Base-by-base conservation (phyloP, 1,140 invertebrate species). In the Pseudoatta argentina region DNA sequence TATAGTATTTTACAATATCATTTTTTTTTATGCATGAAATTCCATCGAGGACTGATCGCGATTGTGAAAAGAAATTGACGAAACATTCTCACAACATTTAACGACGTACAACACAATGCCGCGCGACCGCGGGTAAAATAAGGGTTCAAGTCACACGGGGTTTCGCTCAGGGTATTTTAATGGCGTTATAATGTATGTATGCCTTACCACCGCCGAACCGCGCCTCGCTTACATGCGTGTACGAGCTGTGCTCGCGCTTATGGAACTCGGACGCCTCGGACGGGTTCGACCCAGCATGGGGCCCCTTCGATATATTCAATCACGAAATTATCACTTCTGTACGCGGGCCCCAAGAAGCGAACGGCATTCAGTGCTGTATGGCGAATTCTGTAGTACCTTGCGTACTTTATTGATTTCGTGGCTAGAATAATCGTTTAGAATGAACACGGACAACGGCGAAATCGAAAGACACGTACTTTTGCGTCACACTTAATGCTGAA, bases 321-420 rank as follows among this genome's bases (percentile, higher is more conserved):
- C 94, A 94, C 92, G 92, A 95, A 95, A 95, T 95, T 95, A 95
- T 95, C 94, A 95, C 94, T 95, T 94, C 94, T 95, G 94, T 95
- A 94, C 88, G 69, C 85, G 89, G 44, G 55, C 53, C 51, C 21
- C 86, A 79, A 86, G 83, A 77, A 63, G 34, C 77, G 77, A 61
- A 51, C 39, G 27, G 57, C 51, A 18, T 57, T 27, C 86, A 88
- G 75, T 83, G 81, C 79, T 86, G 85, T 91, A 86, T 76, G 72
- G 63, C 86, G 21, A 66, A 67, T 79, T 88, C 77, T 72, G 66
- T 57, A 39, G 78, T 55, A 85, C 81, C 21, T 44, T n/a, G n/a
- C 59, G 66, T 75, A 72, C 24, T 82, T 82, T 82, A 75, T 83
- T 75, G 69, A 83, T 83, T 83, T 63, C 79, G 79, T 1, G 21